These are phyloP conservation scores for Grammomys surdaster DNA, from an alignment of 2,113 vertebrate species.

Conservation along the genomic window DNA sequence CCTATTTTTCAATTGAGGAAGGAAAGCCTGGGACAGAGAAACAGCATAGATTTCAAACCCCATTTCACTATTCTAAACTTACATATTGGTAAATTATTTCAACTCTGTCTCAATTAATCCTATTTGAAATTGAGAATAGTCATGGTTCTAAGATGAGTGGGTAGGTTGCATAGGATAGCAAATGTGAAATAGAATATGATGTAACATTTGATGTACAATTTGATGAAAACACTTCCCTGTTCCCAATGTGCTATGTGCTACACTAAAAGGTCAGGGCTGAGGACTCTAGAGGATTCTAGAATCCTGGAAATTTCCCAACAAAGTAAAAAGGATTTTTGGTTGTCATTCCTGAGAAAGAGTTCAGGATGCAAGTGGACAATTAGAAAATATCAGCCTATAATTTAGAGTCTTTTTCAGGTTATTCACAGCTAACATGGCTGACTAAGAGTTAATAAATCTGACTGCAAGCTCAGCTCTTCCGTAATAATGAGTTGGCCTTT, in stretches of 20 bases:
- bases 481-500: not conserved
- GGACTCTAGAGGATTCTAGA: no score
- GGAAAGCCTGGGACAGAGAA: not conserved
- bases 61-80: not conserved
- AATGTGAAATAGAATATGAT: not conserved
- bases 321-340: not conserved
- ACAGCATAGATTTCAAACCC: not conserved
- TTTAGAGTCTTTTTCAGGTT: not conserved
- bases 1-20: not conserved
- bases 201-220: not conserved
- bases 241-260: not conserved
- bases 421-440: not conserved
- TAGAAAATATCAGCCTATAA: not conserved
- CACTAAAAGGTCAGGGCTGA: not conserved
- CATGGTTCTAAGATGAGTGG: not conserved
- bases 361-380: not conserved
- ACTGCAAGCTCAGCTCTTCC: slow-evolving; percentile 9
- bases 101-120: not conserved
- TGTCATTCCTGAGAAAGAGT: not conserved
- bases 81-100: not conserved
- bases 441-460: not conserved
- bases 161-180: not conserved
- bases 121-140: not conserved
- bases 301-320: not conserved
- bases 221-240: not conserved